Evolutionary conservation across 1,140 invertebrate genomes (phyloP).

Genomic region (Psix sp.): DNA sequence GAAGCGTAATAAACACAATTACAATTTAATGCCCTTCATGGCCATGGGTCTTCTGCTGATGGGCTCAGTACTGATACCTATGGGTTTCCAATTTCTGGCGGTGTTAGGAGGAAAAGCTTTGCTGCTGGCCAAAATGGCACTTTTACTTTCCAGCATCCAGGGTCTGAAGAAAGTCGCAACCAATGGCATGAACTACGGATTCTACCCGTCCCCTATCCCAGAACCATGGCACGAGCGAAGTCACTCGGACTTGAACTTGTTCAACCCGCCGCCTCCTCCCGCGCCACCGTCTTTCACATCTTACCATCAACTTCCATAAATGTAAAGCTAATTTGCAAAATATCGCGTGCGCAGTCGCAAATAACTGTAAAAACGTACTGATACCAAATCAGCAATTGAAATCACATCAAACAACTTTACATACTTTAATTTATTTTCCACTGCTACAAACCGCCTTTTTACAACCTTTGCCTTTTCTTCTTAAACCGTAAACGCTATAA

Average conservation of each 20-base stretch:
- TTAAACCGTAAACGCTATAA: no score
- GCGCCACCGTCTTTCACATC: conserved; percentile 4
- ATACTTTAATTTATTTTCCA: no score
- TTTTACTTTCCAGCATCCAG: conserved; percentile 86
- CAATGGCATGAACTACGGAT: conserved; percentile 73
- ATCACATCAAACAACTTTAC: no score
- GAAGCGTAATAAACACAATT: conserved; percentile 76
- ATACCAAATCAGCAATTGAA: no score
- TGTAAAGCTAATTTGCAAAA: no score
- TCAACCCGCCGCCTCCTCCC: not conserved
- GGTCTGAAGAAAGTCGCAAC: conserved; percentile 81
- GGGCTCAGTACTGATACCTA: conserved; percentile 83
- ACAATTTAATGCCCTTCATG: conserved; percentile 82
- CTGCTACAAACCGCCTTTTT: no score
- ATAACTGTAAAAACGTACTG: no score
- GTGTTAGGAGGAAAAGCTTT: conserved; percentile 86
- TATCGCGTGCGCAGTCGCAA: no score
- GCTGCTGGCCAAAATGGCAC: conserved; percentile 85
- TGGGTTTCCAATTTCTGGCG: conserved; percentile 87
- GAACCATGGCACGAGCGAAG: conserved; percentile 72
- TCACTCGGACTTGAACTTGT: conserved; percentile 41
- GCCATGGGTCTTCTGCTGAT: conserved; percentile 85
- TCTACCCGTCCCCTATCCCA: conserved; percentile 66
- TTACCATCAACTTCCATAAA: conserved; percentile 14
- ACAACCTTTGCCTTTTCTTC: no score